Evolutionary conservation across 2,888 invertebrate species (phyloP).

Genomic region (Aleiodes leptofemur): DNA sequence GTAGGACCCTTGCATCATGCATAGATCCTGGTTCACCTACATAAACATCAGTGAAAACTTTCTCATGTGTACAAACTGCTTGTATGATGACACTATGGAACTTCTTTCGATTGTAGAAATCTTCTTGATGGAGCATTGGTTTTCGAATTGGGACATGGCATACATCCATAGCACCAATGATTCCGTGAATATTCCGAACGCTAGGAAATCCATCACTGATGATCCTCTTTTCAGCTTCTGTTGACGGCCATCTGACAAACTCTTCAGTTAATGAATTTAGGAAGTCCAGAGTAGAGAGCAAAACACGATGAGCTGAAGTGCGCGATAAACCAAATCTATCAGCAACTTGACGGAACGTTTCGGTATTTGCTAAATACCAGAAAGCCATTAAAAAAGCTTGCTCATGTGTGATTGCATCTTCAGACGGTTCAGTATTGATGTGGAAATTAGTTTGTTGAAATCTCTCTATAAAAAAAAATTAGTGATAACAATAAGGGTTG

Average conservation of each 20-base stretch:
- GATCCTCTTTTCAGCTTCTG: conserved; percentile 2
- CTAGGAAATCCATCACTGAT: conserved; percentile 6
- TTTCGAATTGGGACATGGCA: conserved; percentile 54
- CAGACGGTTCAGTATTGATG: not conserved
- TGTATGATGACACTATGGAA: conserved; percentile 52
- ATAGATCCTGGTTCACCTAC: conserved; percentile 28
- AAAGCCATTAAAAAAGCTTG: conserved; percentile 35
- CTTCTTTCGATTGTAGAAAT: conserved; percentile 54
- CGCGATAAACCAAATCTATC: conserved; percentile 41
- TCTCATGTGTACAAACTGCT: conserved; percentile 46
- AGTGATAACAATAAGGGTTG: too few species aligned
- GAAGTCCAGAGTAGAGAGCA: conserved; percentile 21
- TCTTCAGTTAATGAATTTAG: conserved; percentile 29
- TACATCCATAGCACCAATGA: conserved; percentile 56
- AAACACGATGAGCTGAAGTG: conserved; percentile 38
- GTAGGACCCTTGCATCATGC: conserved; percentile 50
- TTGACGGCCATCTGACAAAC: conserved; percentile 20
- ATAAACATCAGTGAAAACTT: conserved; percentile 44
- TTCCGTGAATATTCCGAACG: conserved; percentile 7
- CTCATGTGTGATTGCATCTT: conserved; percentile 31
- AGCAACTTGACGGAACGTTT: conserved; percentile 45
- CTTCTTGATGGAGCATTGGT: conserved; percentile 52
- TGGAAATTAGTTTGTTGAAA: not conserved
- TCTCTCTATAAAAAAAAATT: not conserved
- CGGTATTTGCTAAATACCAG: conserved; percentile 49